Percentiles rank a stretch among this genome's conserved stretches.
Evolutionary conservation across 2,797 vertebrate genomes (phyloP).

Genomic region (Falco concolor): DNA sequence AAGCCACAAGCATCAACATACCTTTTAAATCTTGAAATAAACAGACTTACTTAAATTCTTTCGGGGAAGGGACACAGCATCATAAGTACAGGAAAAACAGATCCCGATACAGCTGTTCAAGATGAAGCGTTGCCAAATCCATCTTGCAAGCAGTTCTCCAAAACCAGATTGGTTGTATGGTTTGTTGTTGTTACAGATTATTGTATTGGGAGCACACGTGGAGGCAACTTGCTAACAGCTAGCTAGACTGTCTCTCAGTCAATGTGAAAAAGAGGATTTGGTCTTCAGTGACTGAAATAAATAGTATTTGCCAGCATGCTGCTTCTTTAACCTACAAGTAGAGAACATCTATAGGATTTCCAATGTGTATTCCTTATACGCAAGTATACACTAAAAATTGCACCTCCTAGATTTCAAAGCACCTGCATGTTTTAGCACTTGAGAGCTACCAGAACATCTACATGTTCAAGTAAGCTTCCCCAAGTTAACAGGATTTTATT

Average conservation of each 20-base stretch:
- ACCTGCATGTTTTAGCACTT: not conserved
- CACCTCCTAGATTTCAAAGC: not conserved
- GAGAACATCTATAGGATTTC: not conserved
- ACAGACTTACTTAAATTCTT: not conserved
- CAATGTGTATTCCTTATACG: accelerated
- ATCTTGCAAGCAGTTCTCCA: not conserved
- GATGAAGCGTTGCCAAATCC: not conserved
- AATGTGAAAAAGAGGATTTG: not conserved
- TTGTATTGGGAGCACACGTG: not conserved
- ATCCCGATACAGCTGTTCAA: not conserved
- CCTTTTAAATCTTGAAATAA: not conserved
- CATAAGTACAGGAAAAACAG: not conserved
- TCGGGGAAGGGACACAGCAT: not conserved
- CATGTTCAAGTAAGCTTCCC: not conserved
- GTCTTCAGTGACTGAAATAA: not conserved
- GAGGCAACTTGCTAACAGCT: not conserved
- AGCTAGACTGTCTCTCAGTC: not conserved
- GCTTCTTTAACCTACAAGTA: not conserved
- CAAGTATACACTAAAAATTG: not conserved
- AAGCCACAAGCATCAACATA: not conserved
- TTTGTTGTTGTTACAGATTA: not conserved
- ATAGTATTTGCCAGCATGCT: not conserved
- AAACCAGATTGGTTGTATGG: not conserved
- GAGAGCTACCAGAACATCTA: not conserved
- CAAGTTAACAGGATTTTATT: not conserved